Conservation (phyloP, 2,888 invertebrate species). For the Lasius platythorax region DNA sequence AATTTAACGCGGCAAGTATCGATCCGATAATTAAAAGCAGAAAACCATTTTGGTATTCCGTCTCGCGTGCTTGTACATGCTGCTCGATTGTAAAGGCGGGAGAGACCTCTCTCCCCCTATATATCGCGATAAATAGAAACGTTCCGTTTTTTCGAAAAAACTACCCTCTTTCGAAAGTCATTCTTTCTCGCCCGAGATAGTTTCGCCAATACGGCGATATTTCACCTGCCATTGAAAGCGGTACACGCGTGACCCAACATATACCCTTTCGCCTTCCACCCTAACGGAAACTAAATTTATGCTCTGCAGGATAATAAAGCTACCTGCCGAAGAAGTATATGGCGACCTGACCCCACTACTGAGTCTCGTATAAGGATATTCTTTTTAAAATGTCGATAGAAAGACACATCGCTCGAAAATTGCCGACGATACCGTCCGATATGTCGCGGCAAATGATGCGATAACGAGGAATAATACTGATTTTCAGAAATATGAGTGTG, state of each 20-base stretch:
- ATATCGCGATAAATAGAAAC: slow-evolving; percentile 39
- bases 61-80: slow-evolving; percentile 2
- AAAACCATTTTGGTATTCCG: slow-evolving; percentile 52
- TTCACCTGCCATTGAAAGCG: slow-evolving; percentile 41
- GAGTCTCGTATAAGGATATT: slow-evolving; percentile 32
- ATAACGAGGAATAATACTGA: slow-evolving; percentile 10
- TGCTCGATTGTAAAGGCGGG: slow-evolving; percentile 13
- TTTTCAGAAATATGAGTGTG: not conserved
- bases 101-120: not conserved
- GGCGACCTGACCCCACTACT: slow-evolving; percentile 28
- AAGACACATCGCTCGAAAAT: slow-evolving; percentile 48
- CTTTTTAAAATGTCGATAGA: slow-evolving; percentile 51
- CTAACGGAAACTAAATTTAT: slow-evolving; percentile 64
- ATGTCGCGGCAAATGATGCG: slow-evolving; percentile 27
- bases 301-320: slow-evolving; percentile 65
- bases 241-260: slow-evolving; percentile 46
- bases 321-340: slow-evolving; percentile 52
- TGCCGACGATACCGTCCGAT: slow-evolving; percentile 36
- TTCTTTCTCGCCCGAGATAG: slow-evolving; percentile 61
- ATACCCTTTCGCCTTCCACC: not conserved
- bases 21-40: slow-evolving; percentile 54
- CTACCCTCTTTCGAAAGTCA: slow-evolving; percentile 52
- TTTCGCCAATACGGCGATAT: slow-evolving; percentile 53
- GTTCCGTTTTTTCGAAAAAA: slow-evolving; percentile 17
- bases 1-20: slow-evolving; percentile 25